Base-by-base conservation (phyloP, 2,113 vertebrate species). In the Odontophorus gujanensis region DNA sequence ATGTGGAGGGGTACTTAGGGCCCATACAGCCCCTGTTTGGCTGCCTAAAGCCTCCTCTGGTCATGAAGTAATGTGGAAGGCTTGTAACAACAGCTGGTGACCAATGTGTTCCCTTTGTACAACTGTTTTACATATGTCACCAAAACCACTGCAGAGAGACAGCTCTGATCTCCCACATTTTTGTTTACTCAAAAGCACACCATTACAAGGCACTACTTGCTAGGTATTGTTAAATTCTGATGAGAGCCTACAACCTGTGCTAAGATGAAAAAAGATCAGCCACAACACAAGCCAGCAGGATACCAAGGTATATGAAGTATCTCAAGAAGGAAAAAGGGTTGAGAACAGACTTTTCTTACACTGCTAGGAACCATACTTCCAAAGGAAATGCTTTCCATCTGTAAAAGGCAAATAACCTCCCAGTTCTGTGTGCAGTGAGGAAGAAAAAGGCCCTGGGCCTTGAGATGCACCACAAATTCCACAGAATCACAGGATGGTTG, bases 81-180 rank as follows among this genome's bases (percentile, higher is more conserved):
- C 80, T 93, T 95, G 90, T 57, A 95, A 75, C 65, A 95, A 90
- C 92, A 96, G 95, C 88, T 90, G 92, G 93, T 86, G 90, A 90
- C 76, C 94, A 87, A 94, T 88, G 81, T 34, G 83, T 77, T 89
- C 93, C 90, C 92, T 91, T 92, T 80, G 75, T 87, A 90, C 87
- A 80, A 96, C 87, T 94, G 92, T 91, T 96, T 91, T 77, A 85
- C 32, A n/a, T 96, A 89, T 87, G 87, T 93, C 95, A 77, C 87
- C 75, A 25, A 48, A 92, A 92, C 62, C 85, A 73, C 65, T 74
- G 74, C 42, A 69, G 62, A 81, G 47, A 93, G 78, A 93, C 67
- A 85, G 81, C 50, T 79, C 81, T 92, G 72, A 71, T 91, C 75
- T 94, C 71, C 55, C 58, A 43, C 85, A 92, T 13, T 10, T 76